Base-by-base conservation (phyloP, 2,797 vertebrate genomes). In the Coluber constrictor region DNA sequence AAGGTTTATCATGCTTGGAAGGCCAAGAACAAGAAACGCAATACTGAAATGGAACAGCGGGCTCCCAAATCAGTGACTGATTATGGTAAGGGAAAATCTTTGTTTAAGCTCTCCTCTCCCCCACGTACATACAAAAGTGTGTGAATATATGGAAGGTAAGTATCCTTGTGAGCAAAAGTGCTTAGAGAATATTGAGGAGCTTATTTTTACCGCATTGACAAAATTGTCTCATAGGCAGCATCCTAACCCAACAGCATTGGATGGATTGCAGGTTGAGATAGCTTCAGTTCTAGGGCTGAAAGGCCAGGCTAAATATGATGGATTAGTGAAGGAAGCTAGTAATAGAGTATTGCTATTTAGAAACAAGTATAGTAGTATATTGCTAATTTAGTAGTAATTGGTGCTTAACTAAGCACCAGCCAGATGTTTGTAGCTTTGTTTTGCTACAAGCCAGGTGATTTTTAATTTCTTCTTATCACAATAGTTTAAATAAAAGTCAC, bases 1-100 rank as follows among this genome's bases (percentile, higher is more conserved):
- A 99, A 99, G 97, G 99, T 99, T 8, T 99, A 99, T 94, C 99
- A 99, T 91, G 98, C 99, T 1, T 99, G 99, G 99, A 99, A 99
- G 96, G 98, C 99, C 96, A 99, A 99, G 98, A 99, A 99, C 95
- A 99, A 99, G 98, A 99, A 99, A 93, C 98, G 98, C 83, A 99
- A 98, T 37, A 97, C 98, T 29, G 99, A 99, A 61, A 95, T 97
- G 6, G 98, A 99, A 90, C 99, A 99, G 88, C 98, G 99, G 94
- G 99, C 99, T 95, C 99, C 99, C 1, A 99, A 99, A 96, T 99
- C 98, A 10, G 97, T 99, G 96, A 99, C 98, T 1, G 99, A 99
- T 95, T 99, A 99, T 90, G 99, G 99, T 99, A 96, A 98, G 98
- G 92, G 94, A 57, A 88, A 66, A 91, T 55, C 0, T 27, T 9